Evolutionary conservation across 2,888 invertebrate genomes (phyloP), one percentile per base, ranked within the genome.

Genomic region (Dioctria linearis): DNA sequence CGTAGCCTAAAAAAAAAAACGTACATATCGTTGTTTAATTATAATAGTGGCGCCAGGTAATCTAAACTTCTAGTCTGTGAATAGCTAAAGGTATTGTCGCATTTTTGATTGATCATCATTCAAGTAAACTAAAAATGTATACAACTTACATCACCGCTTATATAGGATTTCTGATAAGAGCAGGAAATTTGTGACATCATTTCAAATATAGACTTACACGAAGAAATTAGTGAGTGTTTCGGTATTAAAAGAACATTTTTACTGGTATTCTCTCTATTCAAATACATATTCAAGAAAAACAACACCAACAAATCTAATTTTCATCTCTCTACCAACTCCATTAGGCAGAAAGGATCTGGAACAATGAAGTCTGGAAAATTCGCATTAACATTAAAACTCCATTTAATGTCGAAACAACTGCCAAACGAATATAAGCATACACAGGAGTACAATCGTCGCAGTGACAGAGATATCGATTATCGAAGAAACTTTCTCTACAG

Each of bases 391-490:
- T 76, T 49, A 76, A 76, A 76, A 76, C 63, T 49, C 76, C 25
- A 76, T 76, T 46, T 54, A 49, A 25, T 11, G 8, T 6, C 11
- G 49, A 63, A 61, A 61, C 76, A 49, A 76, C 63, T 63, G 39
- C 37, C 63, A 63, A 39, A 39, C 37, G 25, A 57, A 43, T 46
- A 9, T 46, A 4, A 46, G 5, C n/a, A 9, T 42, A 76, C n/a
- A 11, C 4, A 54, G 54, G 4, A 39, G 37, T 40, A n/a, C 71
- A 76, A 8, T 49, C 11, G 37, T 49, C 11, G 37, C 25, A 49
- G 76, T 63, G 13, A 76, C 40, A 76, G n/a, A 37, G 49, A 76
- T 76, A 76, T 76, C 76, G 76, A 76, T 76, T 76, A 76, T 76
- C 46, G 61, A 25, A 4, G 39, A 76, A 76, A 76, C 46, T 76